Evolutionary conservation across 2,113 vertebrate species (phyloP).

Genomic region (Nannospalax galili): DNA sequence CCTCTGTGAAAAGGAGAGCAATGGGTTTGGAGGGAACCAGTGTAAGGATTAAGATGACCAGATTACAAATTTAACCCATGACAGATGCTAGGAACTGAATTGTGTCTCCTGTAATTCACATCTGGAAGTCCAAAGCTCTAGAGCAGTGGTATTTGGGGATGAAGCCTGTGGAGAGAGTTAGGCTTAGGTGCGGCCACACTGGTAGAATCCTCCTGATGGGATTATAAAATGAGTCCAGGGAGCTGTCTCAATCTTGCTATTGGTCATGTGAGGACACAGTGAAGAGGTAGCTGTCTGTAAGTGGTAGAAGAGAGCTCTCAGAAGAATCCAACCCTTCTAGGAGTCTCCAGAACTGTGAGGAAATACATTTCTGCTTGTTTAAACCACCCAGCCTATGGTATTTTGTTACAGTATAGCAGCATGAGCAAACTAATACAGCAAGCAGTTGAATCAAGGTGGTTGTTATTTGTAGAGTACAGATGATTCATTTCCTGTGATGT

Average conservation of each 20-base stretch:
- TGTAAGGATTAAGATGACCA: rapidly evolving
- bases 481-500: neutral
- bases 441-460: rapidly evolving
- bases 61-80: neutral
- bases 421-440: neutral
- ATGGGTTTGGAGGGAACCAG: neutral
- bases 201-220: neutral
- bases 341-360: neutral
- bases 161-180: neutral
- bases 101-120: neutral
- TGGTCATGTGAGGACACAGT: rapidly evolving
- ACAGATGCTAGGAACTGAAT: neutral
- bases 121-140: neutral
- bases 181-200: neutral
- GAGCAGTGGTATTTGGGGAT: neutral
- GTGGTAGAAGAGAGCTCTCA: neutral
- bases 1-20: neutral
- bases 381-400: neutral
- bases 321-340: neutral
- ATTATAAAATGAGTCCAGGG: neutral
- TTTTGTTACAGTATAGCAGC: neutral
- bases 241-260: neutral
- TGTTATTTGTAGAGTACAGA: neutral
- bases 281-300: neutral
- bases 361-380: too few species aligned